Evolutionary conservation across 2,888 invertebrate species (phyloP), one percentile per base, ranked within the genome.

Genomic region (Cerceris ruficornis): DNA sequence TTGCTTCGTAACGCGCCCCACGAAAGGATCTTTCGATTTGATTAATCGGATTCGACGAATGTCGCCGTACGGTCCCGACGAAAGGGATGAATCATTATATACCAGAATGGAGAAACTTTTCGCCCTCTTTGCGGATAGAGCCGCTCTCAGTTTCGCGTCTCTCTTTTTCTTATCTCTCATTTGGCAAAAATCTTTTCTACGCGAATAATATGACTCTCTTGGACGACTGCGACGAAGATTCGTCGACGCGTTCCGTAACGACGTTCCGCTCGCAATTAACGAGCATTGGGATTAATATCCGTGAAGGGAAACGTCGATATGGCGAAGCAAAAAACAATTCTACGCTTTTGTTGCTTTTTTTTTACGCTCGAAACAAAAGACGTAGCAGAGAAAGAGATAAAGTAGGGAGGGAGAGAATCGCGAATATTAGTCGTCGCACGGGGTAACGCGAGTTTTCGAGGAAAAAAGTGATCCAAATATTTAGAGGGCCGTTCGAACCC

Each of bases 1-100:
- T 88, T 87, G 85, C 86, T 87, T 78, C 75, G 74, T 82, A 81
- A 84, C 82, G 80, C 80, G 76, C 72, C 74, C 81, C 71, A 67
- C 74, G 80, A 77, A 77, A 79, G 74, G 76, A 82, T 78, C 79
- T 65, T 84, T 85, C 81, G 80, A 88, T 86, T 83, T 88, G 88
- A 88, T 88, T 89, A 87, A 89, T 87, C 83, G 84, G 80, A 83
- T 85, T 87, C 69, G 80, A 82, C 78, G 76, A 78, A 80, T 82
- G 86, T 85, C 83, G 80, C 70, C 77, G 70, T 69, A 52, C 67
- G 39, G 59, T 60, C 68, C 75, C 80, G 55, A 74, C 70, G 28
- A 69, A 75, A 69, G 57, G 69, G 68, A 70, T 70, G 73, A 74
- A 77, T 83, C 73, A 70, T 62, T 80, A 65, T 28, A 55, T 41